Conservation (phyloP, 2,888 invertebrate genomes). For the Lysandra bellargus region DNA sequence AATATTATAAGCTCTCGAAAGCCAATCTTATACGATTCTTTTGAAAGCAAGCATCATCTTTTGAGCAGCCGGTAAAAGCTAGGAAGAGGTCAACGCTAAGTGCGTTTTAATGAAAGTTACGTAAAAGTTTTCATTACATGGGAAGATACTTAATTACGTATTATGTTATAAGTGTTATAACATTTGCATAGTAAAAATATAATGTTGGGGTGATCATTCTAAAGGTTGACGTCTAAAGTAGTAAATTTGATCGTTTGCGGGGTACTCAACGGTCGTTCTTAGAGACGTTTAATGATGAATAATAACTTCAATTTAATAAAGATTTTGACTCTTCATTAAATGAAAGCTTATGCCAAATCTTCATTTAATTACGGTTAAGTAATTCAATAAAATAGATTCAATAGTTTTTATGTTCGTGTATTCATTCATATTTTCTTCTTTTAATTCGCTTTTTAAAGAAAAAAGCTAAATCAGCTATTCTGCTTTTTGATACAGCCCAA, state of each 20-base stretch:
- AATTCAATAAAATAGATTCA: too few species aligned
- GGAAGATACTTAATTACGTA: constrained; percentile 18
- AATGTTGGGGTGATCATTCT: background rate
- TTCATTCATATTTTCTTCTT: too few species aligned
- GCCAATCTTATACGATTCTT: background rate
- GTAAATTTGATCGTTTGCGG: too few species aligned
- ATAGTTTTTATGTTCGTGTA: too few species aligned
- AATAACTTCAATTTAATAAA: background rate
- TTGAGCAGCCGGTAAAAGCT: background rate
- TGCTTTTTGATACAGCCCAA: too few species aligned
- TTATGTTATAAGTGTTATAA: background rate
- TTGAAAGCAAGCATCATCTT: background rate
- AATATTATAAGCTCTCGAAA: too few species aligned
- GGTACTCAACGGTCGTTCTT: too few species aligned
- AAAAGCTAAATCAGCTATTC: too few species aligned
- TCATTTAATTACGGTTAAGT: too few species aligned
- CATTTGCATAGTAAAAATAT: background rate
- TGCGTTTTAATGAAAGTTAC: constrained; percentile 10
- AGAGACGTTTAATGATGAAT: too few species aligned
- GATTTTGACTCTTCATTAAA: background rate
- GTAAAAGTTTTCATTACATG: constrained; percentile 23
- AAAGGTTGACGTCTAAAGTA: background rate
- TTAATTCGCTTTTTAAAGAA: too few species aligned
- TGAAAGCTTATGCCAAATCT: too few species aligned
- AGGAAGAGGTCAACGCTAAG: background rate